Evolutionary conservation across 2,797 vertebrate species (phyloP).

Genomic region (Thaleichthys pacificus): DNA sequence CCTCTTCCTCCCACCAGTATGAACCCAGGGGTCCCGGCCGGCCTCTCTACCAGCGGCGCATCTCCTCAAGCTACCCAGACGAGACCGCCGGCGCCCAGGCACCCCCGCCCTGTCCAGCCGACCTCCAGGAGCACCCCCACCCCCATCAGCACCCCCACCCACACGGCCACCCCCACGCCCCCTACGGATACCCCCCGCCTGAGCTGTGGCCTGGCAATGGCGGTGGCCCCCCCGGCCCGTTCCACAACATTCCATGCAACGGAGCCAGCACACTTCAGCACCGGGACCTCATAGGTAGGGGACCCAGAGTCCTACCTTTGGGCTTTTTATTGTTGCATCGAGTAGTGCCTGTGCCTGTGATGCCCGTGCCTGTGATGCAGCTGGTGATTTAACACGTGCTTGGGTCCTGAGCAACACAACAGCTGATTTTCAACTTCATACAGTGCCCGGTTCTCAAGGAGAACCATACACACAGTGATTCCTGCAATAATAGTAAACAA

Average conservation of each 20-base stretch:
- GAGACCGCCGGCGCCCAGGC: conserved; percentile 87
- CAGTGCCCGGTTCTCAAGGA: no score
- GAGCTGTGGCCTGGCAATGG: conserved; percentile 92
- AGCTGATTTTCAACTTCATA: no score
- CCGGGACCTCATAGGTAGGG: conserved; percentile 89
- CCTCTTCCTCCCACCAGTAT: conserved; percentile 77
- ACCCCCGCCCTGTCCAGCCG: conserved; percentile 64
- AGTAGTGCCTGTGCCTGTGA: background rate
- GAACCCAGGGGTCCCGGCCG: conserved; percentile 97
- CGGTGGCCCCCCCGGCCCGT: conserved; percentile 78
- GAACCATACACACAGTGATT: no score
- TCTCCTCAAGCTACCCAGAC: conserved; percentile 90
- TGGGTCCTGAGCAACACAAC: no score
- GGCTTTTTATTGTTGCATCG: background rate
- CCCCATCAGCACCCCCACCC: conserved; percentile 75
- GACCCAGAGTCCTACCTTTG: background rate
- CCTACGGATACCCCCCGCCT: conserved; percentile 86
- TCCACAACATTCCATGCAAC: conserved; percentile 98
- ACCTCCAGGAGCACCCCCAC: conserved; percentile 82
- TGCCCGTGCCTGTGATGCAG: no score
- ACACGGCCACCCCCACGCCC: conserved; percentile 58
- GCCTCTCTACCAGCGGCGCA: conserved; percentile 99
- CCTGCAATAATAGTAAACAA: no score
- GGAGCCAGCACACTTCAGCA: conserved; percentile 88
- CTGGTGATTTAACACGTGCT: no score